phyloP scores from a whole-genome alignment of 2,113 vertebrate species.

The Orcinus orca region DNA sequence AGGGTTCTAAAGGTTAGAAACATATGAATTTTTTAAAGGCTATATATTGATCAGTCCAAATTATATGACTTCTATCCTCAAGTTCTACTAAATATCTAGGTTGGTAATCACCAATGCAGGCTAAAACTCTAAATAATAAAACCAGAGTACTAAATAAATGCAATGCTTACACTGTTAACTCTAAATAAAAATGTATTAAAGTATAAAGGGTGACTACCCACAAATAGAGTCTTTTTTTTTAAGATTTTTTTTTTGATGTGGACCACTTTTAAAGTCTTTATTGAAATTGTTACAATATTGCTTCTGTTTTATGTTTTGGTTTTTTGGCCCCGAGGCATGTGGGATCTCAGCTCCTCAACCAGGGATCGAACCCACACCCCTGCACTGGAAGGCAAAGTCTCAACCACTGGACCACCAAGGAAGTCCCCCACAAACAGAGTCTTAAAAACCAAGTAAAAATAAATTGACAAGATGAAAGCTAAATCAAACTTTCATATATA shows the following conservation, averaged over 20 bases:
- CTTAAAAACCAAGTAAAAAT: background rate
- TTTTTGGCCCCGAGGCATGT: no score
- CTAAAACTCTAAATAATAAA: constrained; percentile 23
- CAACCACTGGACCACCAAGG: no score
- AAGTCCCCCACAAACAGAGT: background rate
- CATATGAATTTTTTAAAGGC: background rate
- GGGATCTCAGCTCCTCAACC: no score
- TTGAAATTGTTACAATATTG: no score
- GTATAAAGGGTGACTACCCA: background rate
- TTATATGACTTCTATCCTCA: background rate
- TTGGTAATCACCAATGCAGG: background rate
- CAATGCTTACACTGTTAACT: background rate
- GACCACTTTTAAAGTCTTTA: no score
- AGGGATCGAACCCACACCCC: no score
- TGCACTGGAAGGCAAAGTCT: no score
- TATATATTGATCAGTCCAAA: background rate
- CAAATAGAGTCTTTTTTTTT: background rate
- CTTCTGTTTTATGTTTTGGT: no score
- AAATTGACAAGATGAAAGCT: background rate
- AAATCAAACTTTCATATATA: background rate
- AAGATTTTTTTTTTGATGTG: no score
- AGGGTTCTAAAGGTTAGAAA: background rate
- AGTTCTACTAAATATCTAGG: background rate
- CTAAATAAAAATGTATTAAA: background rate
- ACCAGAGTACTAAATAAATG: constrained; percentile 5